These are phyloP conservation scores for Meles meles DNA, from an alignment of 2,113 vertebrate genomes.

Conservation along the genomic window DNA sequence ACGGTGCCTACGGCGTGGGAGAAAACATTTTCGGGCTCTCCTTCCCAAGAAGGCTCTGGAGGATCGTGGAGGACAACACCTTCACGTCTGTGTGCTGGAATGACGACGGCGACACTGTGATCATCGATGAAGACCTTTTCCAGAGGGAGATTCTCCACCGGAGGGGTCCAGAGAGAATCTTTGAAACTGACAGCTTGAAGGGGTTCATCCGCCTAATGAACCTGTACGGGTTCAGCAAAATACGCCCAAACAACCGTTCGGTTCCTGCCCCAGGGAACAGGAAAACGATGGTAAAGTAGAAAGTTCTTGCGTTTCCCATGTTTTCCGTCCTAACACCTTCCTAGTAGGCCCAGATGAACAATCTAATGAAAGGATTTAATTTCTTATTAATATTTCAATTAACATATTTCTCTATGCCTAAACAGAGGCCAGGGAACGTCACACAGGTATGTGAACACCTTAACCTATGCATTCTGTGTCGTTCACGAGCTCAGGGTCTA, in stretches of 20 bases:
- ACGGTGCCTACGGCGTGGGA: rapidly evolving
- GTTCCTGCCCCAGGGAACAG: rapidly evolving
- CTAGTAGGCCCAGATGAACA: rapidly evolving
- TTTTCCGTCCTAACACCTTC: not conserved
- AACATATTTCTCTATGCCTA: not conserved
- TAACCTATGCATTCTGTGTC: not conserved
- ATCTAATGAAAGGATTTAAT: not conserved
- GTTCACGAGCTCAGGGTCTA: too few relatives aligned
- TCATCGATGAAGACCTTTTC: not conserved
- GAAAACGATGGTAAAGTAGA: not conserved
- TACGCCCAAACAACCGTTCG: rapidly evolving
- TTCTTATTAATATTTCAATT: too few relatives aligned
- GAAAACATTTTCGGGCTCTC: not conserved
- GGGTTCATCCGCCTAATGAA: slow-evolving; percentile 31
- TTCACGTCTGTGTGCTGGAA: slow-evolving; percentile 33
- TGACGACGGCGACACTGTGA: not conserved
- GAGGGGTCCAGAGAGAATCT: not conserved
- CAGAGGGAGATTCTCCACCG: slow-evolving; percentile 24
- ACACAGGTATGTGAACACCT: not conserved
- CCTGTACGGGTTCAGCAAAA: slow-evolving; percentile 28
- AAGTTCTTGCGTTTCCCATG: not conserved
- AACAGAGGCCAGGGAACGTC: not conserved
- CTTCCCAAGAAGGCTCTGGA: slow-evolving; percentile 54
- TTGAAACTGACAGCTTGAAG: slow-evolving; percentile 29
- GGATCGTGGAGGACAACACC: not conserved